Evolutionary conservation across 2,113 vertebrate species (phyloP), one percentile per base, ranked within the genome.

Genomic region (Rhinopithecus roxellana): DNA sequence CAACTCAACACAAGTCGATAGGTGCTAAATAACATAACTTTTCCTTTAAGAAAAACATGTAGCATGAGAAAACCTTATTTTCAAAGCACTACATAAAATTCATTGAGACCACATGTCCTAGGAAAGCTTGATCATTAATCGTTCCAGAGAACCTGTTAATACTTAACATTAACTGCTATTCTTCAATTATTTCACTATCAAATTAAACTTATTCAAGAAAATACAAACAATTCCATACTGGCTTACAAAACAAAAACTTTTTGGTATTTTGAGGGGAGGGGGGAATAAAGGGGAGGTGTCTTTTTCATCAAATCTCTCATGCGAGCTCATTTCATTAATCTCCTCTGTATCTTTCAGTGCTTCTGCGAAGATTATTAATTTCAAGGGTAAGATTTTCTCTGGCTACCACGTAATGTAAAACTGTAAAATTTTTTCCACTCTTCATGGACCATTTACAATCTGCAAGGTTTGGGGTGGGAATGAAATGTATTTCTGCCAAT

Each of bases 401-500:
- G 85, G 22, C 72, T 48, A 74, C 48, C 77, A 74, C 2, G 32
- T 50, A 30, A 57, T 86, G 13, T 57, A 83, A 96, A 96, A 84
- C 61, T 90, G 67, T 30, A 45, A 97, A 52, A 72, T 20, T 27
- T 8, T 92, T 70, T 32, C 67, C n/a, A 81, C 40, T 93, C 32
- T 95, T 77, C 64, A 70, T 12, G 78, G 90, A n/a, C 77, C 70
- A 92, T 88, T 94, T 95, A 78, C 70, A 88, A 20, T 85, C 88
- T 89, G 57, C 92, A 52, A 70, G 85, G 52, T 86, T 92, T 78
- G 45, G 93, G 75, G 93, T 79, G 85, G 88, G 70, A 57, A 87
- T 22, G 80, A 83, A 48, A 77, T 20, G 52, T 48, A 14, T 55
- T 93, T 80, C 96, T 89, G 82, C 85, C 88, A 75, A 74, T 40